A percentile compares a stretch with the other conserved stretches of the same genome.
Conservation (phyloP, 2,113 vertebrate species). For the Lagopus leucura region DNA sequence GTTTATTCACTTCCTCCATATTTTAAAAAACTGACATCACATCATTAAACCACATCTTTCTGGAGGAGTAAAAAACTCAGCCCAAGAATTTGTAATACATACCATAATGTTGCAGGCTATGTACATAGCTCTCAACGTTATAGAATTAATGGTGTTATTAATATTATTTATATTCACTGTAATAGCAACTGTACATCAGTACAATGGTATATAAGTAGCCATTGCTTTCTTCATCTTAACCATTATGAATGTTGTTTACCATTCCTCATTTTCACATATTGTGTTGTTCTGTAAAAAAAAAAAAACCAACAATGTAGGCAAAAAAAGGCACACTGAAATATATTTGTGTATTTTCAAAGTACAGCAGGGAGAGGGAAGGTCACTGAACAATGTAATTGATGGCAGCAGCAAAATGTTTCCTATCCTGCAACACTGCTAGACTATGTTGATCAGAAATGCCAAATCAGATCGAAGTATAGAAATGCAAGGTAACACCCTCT, state of each 20-base stretch:
- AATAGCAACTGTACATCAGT: slow-evolving; percentile 51
- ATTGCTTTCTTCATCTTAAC: slow-evolving; percentile 54
- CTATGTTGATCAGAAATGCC: slow-evolving; percentile 37
- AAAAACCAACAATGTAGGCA: slow-evolving; percentile 30
- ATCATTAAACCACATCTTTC: not conserved
- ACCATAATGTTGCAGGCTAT: not conserved
- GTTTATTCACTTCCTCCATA: not conserved
- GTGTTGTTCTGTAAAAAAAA: slow-evolving; percentile 7
- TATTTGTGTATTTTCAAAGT: slow-evolving; percentile 59
- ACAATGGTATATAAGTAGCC: slow-evolving; percentile 44
- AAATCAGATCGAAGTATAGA: slow-evolving; percentile 60
- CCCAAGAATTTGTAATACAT: not conserved
- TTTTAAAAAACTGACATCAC: not conserved
- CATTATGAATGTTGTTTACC: slow-evolving; percentile 55
- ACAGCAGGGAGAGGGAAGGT: slow-evolving; percentile 49
- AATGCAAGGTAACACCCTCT: slow-evolving; percentile 57
- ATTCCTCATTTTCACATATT: slow-evolving; percentile 60
- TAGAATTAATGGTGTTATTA: slow-evolving; percentile 38
- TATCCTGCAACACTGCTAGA: not conserved
- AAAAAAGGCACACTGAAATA: slow-evolving; percentile 66
- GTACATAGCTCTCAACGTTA: not conserved
- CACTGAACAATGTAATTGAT: slow-evolving; percentile 63
- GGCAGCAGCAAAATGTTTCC: slow-evolving; percentile 48
- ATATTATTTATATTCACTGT: slow-evolving; percentile 52
- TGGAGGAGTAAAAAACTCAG: not conserved